A percentile compares a stretch with the other conserved stretches of the same genome.
Evolutionary conservation across 2,113 vertebrate genomes (phyloP).

Genomic region (Percopsis transmontana): DNA sequence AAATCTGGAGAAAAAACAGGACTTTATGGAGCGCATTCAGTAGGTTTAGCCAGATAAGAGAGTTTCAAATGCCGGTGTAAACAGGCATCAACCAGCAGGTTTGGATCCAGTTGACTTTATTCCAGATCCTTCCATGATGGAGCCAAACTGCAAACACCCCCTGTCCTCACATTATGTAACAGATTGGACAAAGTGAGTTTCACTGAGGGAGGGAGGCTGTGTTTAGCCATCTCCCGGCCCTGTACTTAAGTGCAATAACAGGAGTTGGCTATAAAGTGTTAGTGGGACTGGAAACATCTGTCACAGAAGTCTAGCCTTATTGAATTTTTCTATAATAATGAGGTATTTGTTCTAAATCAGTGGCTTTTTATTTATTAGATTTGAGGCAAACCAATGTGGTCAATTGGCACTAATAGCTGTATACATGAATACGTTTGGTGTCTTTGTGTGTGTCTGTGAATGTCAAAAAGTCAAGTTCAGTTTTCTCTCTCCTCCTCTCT

Average conservation of each 20-base stretch:
- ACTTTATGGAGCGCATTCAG: constrained; percentile 41
- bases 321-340: constrained; percentile 34
- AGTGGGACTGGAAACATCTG: constrained; percentile 24
- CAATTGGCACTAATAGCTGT: background rate
- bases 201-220: constrained; percentile 2
- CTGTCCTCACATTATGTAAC: constrained; percentile 42
- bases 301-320: constrained; percentile 8
- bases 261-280: constrained; percentile 1
- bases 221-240: constrained; percentile 19
- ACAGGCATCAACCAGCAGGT: constrained; percentile 38
- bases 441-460: constrained; percentile 2
- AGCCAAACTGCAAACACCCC: constrained; percentile 25
- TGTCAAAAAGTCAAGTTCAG: constrained; percentile 61
- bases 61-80: constrained; percentile 5
- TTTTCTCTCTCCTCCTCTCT: constrained; percentile 46
- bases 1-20: constrained; percentile 40
- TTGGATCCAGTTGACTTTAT: constrained; percentile 60
- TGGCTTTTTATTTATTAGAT: constrained; percentile 22
- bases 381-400: constrained; percentile 12
- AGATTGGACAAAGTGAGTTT: constrained; percentile 21
- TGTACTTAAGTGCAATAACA: constrained; percentile 30
- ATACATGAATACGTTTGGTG: constrained; percentile 1
- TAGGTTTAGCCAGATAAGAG: constrained; percentile 37
- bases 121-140: constrained; percentile 44
- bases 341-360: constrained; percentile 43